Conservation (phyloP, 2,113 vertebrate species). For the Jacana jacana region DNA sequence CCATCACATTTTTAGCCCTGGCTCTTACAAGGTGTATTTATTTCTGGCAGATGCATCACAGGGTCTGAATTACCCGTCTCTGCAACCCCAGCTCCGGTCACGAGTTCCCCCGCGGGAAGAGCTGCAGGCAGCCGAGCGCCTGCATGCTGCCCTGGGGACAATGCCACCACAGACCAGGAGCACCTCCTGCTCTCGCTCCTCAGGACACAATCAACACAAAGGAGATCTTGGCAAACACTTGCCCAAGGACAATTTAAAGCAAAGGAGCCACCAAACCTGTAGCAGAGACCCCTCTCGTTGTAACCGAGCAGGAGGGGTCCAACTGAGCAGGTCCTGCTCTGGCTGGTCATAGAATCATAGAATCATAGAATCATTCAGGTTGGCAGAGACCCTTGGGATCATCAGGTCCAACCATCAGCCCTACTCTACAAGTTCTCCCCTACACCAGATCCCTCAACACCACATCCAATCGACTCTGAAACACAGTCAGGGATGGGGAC, state of each 20-base stretch:
- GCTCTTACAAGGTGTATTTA: background rate
- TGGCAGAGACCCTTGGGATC: no score
- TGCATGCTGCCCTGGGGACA: background rate
- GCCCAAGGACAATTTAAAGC: background rate
- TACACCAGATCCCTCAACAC: no score
- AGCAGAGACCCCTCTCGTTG: background rate
- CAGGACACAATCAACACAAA: background rate
- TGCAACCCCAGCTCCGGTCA: background rate
- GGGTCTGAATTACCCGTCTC: background rate
- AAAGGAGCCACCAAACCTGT: background rate
- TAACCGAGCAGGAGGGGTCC: background rate
- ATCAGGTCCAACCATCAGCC: no score
- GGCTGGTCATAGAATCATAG: no score
- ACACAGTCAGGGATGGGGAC: no score
- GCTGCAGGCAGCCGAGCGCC: background rate
- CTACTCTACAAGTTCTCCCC: no score
- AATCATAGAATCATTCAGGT: no score
- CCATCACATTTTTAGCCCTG: background rate
- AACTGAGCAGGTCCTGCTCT: background rate
- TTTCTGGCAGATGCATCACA: background rate
- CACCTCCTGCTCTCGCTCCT: background rate
- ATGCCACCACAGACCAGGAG: background rate
- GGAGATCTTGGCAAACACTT: background rate
- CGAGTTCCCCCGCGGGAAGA: background rate
- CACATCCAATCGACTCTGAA: no score